Base-by-base conservation (phyloP, 1,140 invertebrate genomes). In the Melanaphis sacchari region DNA sequence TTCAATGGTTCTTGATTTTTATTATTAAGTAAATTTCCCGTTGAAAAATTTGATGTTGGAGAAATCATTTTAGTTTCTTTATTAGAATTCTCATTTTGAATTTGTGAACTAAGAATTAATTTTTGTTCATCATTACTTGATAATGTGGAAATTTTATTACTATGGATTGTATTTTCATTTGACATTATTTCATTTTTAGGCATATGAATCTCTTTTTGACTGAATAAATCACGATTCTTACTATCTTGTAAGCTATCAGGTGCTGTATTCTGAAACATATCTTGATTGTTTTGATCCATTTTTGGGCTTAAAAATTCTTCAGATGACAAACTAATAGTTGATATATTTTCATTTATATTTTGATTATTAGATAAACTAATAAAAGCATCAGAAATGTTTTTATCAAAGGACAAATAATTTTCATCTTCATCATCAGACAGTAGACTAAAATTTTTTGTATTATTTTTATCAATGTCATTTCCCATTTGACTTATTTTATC, bases 341-440 rank as follows among this genome's bases (percentile, higher is more conserved):
- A n/a, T 36, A 76, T 43, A 9, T 66, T 43, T 1, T 81, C 18
- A 18, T 91, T 49, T 41, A 49, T 49, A 46, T n/a, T 84, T 93
- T 93, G 76, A n/a, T 11, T 15, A 66, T 90, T 66, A 89, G 46
- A 54, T 40, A 26, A 6, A n/a, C 40, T 40, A 7, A 41, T 90
- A 31, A 38, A 90, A 9, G 4, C 26, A 41, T 90, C 26, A n/a
- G 52, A 66, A 90, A 54, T 49, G 18, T 54, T 36, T 2, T 52
- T 90, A 31, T 90, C 54, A 24, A 90, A 54, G 21, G 91, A 52
- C 26, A 92, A 92, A 49, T 49, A n/a, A 84, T 82, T 38, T 38
- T 84, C 46, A 54, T 85, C 81, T 54, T 85, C 81, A 85, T 90
- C 89, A 90, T 90, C 89, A 66, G 89, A 90, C 6, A 66, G n/a